Base-by-base conservation (phyloP, 2,113 vertebrate species). In the human region DNA sequence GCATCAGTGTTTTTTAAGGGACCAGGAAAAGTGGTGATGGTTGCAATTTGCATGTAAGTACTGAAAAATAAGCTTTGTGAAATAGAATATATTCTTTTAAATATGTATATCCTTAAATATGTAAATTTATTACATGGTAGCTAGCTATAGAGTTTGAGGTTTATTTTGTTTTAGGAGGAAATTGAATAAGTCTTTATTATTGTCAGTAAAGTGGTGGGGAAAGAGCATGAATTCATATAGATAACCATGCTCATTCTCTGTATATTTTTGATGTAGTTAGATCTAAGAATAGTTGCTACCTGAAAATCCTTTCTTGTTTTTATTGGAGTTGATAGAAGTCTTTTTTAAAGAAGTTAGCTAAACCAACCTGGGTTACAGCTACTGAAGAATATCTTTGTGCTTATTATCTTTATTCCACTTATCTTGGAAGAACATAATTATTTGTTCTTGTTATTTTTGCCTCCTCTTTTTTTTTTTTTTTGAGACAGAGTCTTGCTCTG, bases 41-140 rank as follows among this genome's bases (percentile, higher is more conserved):
- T 99, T 66, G 99, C 99, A 79, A 99, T 99, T 98, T 99, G 99
- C 99, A 99, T 99, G 99, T 99, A 99, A 99, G 99, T 99, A 97
- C 94, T 12, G 22, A 96, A 97, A 96, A 97, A 78, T 16, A 95
- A 88, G 9, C 5, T 7, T 40, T 97, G 92, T 22, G 87, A 98
- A 93, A 50, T 91, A 86, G 55, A 97, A 94, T 94, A 4, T 45
- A 64, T 90, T 93, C 16, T 90, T 93, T 95, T 94, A 96, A 35
- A 82, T 64, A 8, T 83, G 70, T 91, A 22, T 97, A 73, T 96
- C 55, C 11, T 88, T 90, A 38, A 96, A 66, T 84, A 6, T 89
- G 17, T 92, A 52, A 17, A 80, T 84, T 68, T 73, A 55, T 84
- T 95, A 73, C 12, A 45, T 89, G 6, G 12, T 66, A 75, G 64